Conservation (phyloP, 2,888 invertebrate species). For the Phanerotoma sp. region DNA sequence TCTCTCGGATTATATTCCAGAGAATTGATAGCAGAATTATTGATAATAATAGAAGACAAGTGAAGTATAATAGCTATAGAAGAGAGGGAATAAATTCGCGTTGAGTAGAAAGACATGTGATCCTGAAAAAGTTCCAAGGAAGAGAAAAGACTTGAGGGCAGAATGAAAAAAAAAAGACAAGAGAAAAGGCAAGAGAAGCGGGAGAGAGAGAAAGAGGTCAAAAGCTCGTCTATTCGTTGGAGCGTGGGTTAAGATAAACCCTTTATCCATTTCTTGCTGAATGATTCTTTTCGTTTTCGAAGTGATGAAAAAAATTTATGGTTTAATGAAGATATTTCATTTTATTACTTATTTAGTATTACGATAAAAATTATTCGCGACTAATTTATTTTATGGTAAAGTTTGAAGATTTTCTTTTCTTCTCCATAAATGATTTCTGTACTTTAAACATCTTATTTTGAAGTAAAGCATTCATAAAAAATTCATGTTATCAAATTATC, state of each 20-base stretch:
- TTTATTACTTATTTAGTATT: too few relatives aligned
- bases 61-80: neutral
- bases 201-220: conserved; percentile 32
- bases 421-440: too few relatives aligned
- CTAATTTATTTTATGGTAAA: too few relatives aligned
- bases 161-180: too few relatives aligned
- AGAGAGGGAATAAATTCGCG: neutral
- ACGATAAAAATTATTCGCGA: too few relatives aligned
- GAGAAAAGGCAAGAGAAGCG: conserved; percentile 36
- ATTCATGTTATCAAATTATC: too few relatives aligned
- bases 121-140: conserved; percentile 40
- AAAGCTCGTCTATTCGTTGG: conserved; percentile 52
- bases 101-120: neutral
- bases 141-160: conserved; percentile 52
- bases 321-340: neutral
- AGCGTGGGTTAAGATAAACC: conserved; percentile 57
- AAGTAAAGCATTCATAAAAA: too few relatives aligned
- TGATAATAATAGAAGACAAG: neutral
- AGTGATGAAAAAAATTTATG: neutral
- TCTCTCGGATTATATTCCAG: too few relatives aligned
- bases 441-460: too few relatives aligned
- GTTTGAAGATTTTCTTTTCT: too few relatives aligned
- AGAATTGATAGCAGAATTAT: too few relatives aligned
- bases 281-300: conserved; percentile 42
- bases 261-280: conserved; percentile 54